Evolutionary conservation across 2,113 vertebrate genomes (phyloP), one percentile per base, ranked within the genome.

Genomic region (Himantopus leucocephalus): DNA sequence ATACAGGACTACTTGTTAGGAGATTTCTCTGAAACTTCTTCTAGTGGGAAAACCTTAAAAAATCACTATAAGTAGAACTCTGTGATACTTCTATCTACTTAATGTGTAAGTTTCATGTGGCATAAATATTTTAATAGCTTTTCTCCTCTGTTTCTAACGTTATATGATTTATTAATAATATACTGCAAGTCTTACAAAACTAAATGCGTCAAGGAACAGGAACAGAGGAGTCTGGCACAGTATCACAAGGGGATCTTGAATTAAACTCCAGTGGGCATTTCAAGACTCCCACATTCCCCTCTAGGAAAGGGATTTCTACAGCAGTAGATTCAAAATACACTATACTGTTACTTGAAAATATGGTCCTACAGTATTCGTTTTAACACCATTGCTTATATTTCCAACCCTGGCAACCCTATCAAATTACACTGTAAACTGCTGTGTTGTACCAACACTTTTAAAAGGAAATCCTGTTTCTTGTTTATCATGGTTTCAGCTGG

Each of bases 151-250:
- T 93, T 90, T 94, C 45, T 80, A 60, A 62, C 32, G 88, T 93
- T 70, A 45, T 90, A 73, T 82, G 55, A 85, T 93, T 90, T 90
- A 85, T 88, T 82, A 85, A 93, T 62, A 88, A 53, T 76, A 62
- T 41, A 48, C n/a, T 45, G 15, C 45, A 90, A 90, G 5, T 77
- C 94, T 80, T 85, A 77, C 30, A 83, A 88, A 93, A 83, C 18
- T 66, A 70, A 90, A 79, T 59, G 30, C n/a, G 41, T 50, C n/a
- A 53, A 83, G 64, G 52, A 84, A 48, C 45, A 88, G 45, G 45
- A 90, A 45, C 29, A 76, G 26, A 78, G 21, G 10, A 72, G n/a
- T 70, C n/a, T 88, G 50, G n/a, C 52, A 85, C 50, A 50, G 26
- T 16, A n/a, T 47, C 74, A 63, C 45, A 58, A 77, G 53, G 29